Percentiles rank a stretch among this genome's conserved stretches.
Conservation (phyloP, 2,888 invertebrate genomes). For the Onchidella celtica region DNA sequence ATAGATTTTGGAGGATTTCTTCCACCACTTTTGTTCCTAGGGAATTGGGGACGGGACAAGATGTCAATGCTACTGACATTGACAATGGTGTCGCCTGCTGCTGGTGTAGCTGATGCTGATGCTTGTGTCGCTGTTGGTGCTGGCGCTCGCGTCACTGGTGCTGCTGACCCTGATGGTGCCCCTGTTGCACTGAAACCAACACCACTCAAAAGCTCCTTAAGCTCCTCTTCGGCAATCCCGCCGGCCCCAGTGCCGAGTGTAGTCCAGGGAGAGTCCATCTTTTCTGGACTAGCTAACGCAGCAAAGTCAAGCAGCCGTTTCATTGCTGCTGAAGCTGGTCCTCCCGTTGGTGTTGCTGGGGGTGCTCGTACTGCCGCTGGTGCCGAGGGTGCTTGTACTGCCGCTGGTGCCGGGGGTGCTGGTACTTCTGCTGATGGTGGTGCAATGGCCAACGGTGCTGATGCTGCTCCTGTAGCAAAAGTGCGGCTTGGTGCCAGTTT, state of each 20-base stretch:
- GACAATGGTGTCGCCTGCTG: neutral
- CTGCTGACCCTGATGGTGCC: neutral
- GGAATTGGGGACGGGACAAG: constrained; percentile 9
- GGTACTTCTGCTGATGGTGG: neutral
- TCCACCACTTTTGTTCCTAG: constrained; percentile 11
- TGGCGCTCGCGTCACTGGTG: neutral
- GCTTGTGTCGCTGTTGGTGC: neutral
- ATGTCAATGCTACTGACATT: neutral
- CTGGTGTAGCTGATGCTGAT: neutral
- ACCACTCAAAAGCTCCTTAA: neutral
- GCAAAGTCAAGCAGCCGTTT: constrained; percentile 14
- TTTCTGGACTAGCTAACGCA: neutral
- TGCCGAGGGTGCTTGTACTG: neutral
- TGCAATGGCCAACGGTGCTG: neutral
- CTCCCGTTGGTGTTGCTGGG: neutral
- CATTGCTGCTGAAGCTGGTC: neutral
- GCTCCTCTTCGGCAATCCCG: constrained; percentile 22
- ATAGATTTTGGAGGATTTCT: constrained; percentile 3
- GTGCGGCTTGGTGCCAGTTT: constrained; percentile 30
- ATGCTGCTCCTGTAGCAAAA: constrained; percentile 1
- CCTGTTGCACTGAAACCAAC: neutral
- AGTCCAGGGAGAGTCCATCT: constrained; percentile 7
- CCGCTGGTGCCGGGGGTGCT: neutral
- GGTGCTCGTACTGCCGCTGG: neutral
- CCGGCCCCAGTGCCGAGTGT: constrained; percentile 14